A percentile compares a stretch with the other conserved stretches of the same genome.
phyloP scores from a whole-genome alignment of 2,113 vertebrate species.

The Eonycteris spelaea region DNA sequence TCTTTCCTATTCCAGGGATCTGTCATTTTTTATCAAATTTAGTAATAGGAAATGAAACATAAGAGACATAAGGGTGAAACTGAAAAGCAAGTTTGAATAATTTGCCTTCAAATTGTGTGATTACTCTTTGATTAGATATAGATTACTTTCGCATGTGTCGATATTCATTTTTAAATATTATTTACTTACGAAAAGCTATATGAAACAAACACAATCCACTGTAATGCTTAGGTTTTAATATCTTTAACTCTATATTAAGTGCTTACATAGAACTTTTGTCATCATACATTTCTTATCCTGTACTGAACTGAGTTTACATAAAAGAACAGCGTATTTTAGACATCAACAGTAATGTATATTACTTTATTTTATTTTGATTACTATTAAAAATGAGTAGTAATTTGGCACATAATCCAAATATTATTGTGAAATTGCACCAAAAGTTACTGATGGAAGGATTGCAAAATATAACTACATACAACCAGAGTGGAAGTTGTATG shows the following conservation, averaged over 20 bases:
- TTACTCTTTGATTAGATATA: slow-evolving; percentile 28
- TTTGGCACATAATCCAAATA: neutral
- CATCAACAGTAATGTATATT: neutral
- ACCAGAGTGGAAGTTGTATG: neutral
- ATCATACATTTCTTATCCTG: neutral
- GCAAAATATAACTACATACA: neutral
- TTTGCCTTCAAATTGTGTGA: slow-evolving; percentile 33
- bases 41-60: slow-evolving; percentile 63
- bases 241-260: neutral
- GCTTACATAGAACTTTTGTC: neutral
- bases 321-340: neutral
- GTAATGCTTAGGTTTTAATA: neutral
- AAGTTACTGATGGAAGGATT: neutral
- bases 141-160: neutral
- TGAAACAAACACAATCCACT: neutral
- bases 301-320: neutral
- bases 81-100: slow-evolving; percentile 50
- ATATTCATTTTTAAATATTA: slow-evolving; percentile 7
- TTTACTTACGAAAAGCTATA: neutral
- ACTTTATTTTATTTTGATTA: slow-evolving; percentile 12
- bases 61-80: slow-evolving; percentile 58
- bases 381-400: neutral
- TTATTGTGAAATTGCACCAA: neutral
- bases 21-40: slow-evolving; percentile 54
- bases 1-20: neutral